phyloP scores from a whole-genome alignment of 2,797 vertebrate genomes.

The Pagetopsis macropterus region DNA sequence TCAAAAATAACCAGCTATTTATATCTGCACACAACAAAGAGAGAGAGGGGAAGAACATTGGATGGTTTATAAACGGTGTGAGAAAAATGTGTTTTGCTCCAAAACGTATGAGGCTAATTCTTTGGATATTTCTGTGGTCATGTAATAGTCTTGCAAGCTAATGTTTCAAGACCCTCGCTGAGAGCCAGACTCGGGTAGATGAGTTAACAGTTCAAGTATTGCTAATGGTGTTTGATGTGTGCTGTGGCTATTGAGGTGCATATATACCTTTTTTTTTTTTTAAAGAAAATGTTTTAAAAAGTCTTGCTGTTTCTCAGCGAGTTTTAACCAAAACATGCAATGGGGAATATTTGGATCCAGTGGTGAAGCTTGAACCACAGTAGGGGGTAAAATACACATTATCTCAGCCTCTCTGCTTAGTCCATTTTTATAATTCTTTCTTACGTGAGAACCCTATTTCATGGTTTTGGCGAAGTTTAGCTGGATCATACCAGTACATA shows the following conservation, averaged over 20 bases:
- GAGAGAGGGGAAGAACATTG: background rate
- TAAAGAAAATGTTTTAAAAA: too few species aligned
- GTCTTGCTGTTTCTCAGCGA: background rate
- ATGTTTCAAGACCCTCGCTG: background rate
- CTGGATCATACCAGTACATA: background rate
- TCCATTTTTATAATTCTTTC: background rate
- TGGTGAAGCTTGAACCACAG: background rate
- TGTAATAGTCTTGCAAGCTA: background rate
- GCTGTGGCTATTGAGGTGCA: background rate
- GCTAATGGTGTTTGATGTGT: background rate
- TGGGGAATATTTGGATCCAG: background rate
- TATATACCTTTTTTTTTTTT: too few species aligned
- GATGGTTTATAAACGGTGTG: slow-evolving; percentile 7
- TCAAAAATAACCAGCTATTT: slow-evolving; percentile 37
- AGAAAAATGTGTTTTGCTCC: slow-evolving; percentile 6
- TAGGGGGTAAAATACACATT: background rate
- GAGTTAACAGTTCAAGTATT: background rate
- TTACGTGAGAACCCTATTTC: background rate
- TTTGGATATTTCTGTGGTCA: background rate
- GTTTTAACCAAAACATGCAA: background rate
- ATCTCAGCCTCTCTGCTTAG: background rate
- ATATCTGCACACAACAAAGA: slow-evolving; percentile 31
- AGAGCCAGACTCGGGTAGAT: background rate
- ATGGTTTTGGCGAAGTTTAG: background rate
- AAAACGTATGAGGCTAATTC: background rate